Base-by-base conservation (phyloP, 1,140 invertebrate genomes). In the Drosophila jambulina region DNA sequence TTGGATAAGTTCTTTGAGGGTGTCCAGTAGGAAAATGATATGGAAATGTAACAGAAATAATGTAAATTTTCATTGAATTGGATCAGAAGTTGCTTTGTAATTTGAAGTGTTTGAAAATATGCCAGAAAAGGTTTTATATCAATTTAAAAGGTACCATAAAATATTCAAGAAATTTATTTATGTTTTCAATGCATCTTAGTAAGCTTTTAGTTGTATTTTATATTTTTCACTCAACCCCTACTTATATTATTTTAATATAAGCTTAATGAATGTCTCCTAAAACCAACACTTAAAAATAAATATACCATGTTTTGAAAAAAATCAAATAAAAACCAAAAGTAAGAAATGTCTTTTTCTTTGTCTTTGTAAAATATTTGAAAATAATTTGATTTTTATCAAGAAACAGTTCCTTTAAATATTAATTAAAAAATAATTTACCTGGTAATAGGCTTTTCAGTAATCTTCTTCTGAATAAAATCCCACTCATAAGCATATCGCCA, bases 1-100 rank as follows among this genome's bases (percentile, higher is more conserved):
- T n/a, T 92, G 21, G 82, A 92, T 6, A 69, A 32, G 12, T 78
- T 77, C 42, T 43, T 32, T 19, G 56, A 69, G 12, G 62, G 48
- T 38, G 25, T 68, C 15, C 1, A 53, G 23, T 68, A 65, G 60
- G 17, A 4, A 27, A 27, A 49, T 3, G 17, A 6, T 15, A n/a
- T 10, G 15, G 5, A 69, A 48, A 27, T 29, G 5, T 45, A 15
- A 45, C 13, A 7, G 21, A 45, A 45, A 0, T 45, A 23, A 45
- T 15, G 10, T 21, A 12, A 7, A n/a, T n/a, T n/a, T n/a, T n/a
- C n/a, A n/a, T n/a, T n/a, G n/a, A n/a, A n/a, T n/a, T n/a, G n/a
- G n/a, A n/a, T n/a, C n/a, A n/a, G n/a, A n/a, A n/a, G n/a, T n/a
- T n/a, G n/a, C n/a, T 25, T 6, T 8, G 21, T 12, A 21, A 21